Conservation (phyloP, 2,797 vertebrate genomes). For the Melopsittacus undulatus region DNA sequence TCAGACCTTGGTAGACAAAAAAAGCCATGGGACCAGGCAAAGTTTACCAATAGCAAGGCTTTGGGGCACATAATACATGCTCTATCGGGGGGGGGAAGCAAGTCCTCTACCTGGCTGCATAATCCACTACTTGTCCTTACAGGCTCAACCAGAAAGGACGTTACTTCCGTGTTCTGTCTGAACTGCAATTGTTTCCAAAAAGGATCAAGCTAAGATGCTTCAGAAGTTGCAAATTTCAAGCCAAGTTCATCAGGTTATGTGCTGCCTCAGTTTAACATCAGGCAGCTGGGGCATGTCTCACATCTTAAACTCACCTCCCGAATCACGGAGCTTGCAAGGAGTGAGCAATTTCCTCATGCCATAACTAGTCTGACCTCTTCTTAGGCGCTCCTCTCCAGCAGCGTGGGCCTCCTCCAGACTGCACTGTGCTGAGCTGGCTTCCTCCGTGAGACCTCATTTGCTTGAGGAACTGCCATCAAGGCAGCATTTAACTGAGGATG, state of each 20-base stretch:
- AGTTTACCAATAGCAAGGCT: neutral
- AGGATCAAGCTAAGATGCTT: neutral
- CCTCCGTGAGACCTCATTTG: neutral
- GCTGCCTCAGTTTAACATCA: neutral
- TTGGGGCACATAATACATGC: fast-evolving
- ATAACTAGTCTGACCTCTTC: neutral
- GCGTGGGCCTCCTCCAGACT: neutral
- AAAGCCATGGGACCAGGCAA: fast-evolving
- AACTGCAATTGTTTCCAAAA: neutral
- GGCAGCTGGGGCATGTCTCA: fast-evolving
- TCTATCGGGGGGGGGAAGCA: neutral
- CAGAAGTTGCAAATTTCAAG: neutral
- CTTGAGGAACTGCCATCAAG: constrained; percentile 25
- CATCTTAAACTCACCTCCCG: neutral
- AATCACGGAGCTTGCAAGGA: fast-evolving
- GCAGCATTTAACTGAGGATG: constrained; percentile 18
- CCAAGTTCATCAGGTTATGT: neutral
- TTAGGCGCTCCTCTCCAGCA: neutral
- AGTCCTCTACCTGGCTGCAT: neutral
- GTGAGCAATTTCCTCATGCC: fast-evolving
- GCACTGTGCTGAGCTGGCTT: constrained; percentile 4
- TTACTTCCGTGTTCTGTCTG: neutral
- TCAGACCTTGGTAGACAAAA: neutral
- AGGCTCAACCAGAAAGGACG: neutral
- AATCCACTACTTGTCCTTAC: fast-evolving